A percentile compares a stretch with the other conserved stretches of the same genome.
Conservation (phyloP, 1,140 invertebrate genomes). For the Neodiprion lecontei region DNA sequence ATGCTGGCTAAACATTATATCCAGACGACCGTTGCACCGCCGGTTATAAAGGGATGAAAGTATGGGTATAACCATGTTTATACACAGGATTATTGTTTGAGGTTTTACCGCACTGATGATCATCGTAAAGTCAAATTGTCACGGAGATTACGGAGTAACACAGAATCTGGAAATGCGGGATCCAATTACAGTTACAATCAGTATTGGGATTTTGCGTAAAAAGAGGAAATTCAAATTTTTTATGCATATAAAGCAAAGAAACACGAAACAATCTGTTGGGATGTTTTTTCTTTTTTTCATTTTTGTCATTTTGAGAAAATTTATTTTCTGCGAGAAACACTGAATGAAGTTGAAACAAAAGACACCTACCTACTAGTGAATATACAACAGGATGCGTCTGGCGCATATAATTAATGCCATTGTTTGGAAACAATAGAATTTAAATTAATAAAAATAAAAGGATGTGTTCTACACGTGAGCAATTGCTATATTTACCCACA, state of each 20-base stretch:
- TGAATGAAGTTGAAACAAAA: not conserved
- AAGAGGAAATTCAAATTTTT: too few relatives aligned
- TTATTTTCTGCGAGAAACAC: not conserved
- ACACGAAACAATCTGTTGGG: too few relatives aligned
- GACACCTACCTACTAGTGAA: not conserved
- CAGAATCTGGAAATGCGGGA: too few relatives aligned
- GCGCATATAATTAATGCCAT: constrained; percentile 5
- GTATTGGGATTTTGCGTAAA: too few relatives aligned
- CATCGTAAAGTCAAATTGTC: not conserved
- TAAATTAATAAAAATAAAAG: not conserved
- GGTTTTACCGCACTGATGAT: constrained; percentile 16
- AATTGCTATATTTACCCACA: too few relatives aligned
- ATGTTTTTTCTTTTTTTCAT: too few relatives aligned
- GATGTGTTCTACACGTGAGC: too few relatives aligned
- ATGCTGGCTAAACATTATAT: constrained; percentile 22
- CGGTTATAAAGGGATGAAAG: constrained; percentile 43
- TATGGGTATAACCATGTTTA: constrained; percentile 38
- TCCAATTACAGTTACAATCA: too few relatives aligned
- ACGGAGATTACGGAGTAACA: not conserved
- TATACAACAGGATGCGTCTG: constrained; percentile 7
- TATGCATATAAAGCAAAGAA: too few relatives aligned
- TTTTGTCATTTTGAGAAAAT: too few relatives aligned
- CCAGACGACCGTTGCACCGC: constrained; percentile 29
- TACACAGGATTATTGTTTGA: constrained; percentile 42
- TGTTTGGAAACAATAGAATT: constrained; percentile 6